These are phyloP conservation scores for Oceanodroma leucorhoa DNA, from an alignment of 2,797 vertebrate species.

Conservation along the genomic window DNA sequence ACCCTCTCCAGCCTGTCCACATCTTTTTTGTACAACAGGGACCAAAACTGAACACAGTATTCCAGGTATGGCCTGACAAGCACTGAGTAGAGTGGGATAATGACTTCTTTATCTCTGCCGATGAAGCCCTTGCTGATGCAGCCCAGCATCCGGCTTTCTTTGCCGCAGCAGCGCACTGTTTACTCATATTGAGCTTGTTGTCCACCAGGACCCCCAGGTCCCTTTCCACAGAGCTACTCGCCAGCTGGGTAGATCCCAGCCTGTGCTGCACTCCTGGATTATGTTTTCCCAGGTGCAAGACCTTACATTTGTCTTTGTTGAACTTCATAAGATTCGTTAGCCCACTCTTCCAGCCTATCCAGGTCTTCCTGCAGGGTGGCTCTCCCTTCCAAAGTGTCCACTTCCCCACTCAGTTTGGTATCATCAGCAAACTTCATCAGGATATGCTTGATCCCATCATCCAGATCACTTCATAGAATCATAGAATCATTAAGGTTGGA, in stretches of 20 bases:
- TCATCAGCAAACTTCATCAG: neutral
- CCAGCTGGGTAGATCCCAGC: neutral
- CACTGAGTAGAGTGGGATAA: neutral
- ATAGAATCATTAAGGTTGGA: no score
- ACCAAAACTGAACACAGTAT: neutral
- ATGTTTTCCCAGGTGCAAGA: neutral
- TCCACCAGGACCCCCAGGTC: neutral
- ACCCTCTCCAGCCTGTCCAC: neutral
- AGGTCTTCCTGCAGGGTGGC: neutral
- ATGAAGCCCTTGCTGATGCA: neutral
- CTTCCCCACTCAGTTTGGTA: neutral
- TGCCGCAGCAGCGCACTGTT: neutral
- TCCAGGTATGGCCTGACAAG: neutral
- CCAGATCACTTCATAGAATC: no score
- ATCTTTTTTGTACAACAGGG: neutral
- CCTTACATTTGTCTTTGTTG: neutral
- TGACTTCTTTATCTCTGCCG: neutral
- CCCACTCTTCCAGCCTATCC: neutral
- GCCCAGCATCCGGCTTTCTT: neutral
- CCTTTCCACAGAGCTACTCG: neutral
- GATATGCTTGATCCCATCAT: neutral
- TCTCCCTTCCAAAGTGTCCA: neutral
- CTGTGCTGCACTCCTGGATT: neutral
- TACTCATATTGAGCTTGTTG: neutral
- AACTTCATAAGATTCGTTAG: neutral